Percentiles rank a stretch among this genome's conserved stretches.
phyloP scores from a whole-genome alignment of 2,113 vertebrate genomes.

The Pseudorectes ferrugineus region DNA sequence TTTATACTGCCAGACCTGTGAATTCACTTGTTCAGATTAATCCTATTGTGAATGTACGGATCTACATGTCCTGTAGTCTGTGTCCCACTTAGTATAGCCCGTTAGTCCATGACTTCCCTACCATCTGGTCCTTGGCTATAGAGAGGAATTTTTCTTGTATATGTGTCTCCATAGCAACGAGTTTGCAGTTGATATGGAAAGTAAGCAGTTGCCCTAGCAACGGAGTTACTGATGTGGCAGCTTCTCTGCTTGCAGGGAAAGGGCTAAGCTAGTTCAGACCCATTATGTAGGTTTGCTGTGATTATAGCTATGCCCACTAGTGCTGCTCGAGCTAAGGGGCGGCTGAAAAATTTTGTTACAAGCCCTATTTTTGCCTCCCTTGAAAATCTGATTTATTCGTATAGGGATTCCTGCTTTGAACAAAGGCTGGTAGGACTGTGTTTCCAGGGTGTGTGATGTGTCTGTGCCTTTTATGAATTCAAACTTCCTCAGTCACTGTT shows the following conservation, averaged over 20 bases:
- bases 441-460: neutral
- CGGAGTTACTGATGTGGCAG: slow-evolving; percentile 90
- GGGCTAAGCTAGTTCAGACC: slow-evolving; percentile 66
- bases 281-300: slow-evolving; percentile 41
- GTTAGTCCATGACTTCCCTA: slow-evolving; percentile 77
- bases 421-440: slow-evolving; percentile 14
- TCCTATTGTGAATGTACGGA: neutral
- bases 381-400: neutral
- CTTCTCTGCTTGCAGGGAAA: slow-evolving; percentile 64
- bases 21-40: slow-evolving; percentile 40
- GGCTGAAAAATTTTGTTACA: neutral
- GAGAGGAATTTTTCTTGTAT: slow-evolving; percentile 92
- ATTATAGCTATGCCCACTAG: slow-evolving; percentile 32
- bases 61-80: slow-evolving; percentile 37
- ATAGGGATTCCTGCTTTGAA: slow-evolving; percentile 25
- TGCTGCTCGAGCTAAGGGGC: neutral
- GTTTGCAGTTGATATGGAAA: slow-evolving; percentile 95
- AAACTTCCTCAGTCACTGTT: neutral
- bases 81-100: slow-evolving; percentile 56
- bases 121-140: slow-evolving; percentile 90
- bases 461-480: neutral
- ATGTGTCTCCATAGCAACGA: slow-evolving; percentile 89
- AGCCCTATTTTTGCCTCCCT: neutral
- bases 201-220: slow-evolving; percentile 94
- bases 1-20: slow-evolving; percentile 20